These are phyloP conservation scores for Proterorhinus semilunaris DNA, from an alignment of 2,113 vertebrate species.

Conservation along the genomic window DNA sequence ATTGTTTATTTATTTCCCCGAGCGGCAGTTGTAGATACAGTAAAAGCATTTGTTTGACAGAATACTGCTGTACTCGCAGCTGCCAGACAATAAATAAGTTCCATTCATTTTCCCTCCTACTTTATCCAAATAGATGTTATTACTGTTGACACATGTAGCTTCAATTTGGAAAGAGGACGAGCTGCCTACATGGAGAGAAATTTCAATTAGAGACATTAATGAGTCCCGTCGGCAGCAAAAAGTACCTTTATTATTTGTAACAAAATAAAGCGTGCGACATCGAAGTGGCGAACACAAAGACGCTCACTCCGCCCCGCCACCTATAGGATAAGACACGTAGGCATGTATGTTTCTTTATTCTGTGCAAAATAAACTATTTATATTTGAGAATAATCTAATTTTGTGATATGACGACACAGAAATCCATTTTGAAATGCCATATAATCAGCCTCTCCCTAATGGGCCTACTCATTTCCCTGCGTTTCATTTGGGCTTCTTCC, in stretches of 20 bases:
- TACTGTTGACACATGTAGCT: not conserved
- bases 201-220: constrained; percentile 15
- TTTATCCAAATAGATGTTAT: not conserved
- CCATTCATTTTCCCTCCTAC: not conserved
- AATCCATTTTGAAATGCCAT: not conserved
- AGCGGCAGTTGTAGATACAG: too few species aligned
- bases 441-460: not conserved
- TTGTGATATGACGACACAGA: too few species aligned
- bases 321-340: too few species aligned
- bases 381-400: too few species aligned
- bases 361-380: too few species aligned
- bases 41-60: not conserved
- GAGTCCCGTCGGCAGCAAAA: constrained; percentile 16
- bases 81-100: not conserved
- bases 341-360: too few species aligned
- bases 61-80: not conserved
- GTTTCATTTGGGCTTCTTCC: not conserved
- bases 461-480: not conserved
- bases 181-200: not conserved
- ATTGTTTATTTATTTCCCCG: not conserved
- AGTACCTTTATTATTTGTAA: constrained; percentile 27
- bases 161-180: not conserved
- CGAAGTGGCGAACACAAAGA: constrained; percentile 33
- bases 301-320: not conserved
- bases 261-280: constrained; percentile 8